Base-by-base conservation (phyloP, 2,113 vertebrate genomes). In the Hymenochirus boettgeri region DNA sequence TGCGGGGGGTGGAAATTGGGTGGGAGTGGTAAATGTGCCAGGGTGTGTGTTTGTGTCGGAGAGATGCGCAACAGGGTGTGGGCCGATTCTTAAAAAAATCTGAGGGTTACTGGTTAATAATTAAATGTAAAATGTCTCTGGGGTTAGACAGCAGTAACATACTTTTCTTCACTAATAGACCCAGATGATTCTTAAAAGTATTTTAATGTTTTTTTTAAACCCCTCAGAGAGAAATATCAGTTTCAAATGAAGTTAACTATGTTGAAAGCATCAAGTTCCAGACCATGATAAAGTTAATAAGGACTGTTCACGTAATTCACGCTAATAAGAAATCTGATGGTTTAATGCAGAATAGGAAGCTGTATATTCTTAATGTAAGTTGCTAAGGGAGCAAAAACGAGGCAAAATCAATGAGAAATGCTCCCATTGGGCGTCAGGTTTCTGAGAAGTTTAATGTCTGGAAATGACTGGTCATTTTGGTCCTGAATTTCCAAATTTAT, bases 161-260 rank as follows among this genome's bases (percentile, higher is more conserved):
- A 29, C 17, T 19, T 27, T 60, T 47, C 42, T 46, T 47, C 57
- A 47, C 39, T 46, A n/a, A 24, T 13, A 27, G 15, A 29, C 19
- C 39, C 24, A 9, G 33, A n/a, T 29, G n/a, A 18, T 24, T 19
- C 39, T 27, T 45, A 59, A 27, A 46, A 26, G 22, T 6, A 22
- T 33, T 15, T 45, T 25, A 19, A 60, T 21, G 3, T 26, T 50
- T 15, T 50, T 59, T 12, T n/a, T 15, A 33, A 62, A 51, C 27
- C 48, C 37, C 35, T 27, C 17, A 23, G 47, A 51, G 52, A 37
- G 60, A 62, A 59, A 37, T 33, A 25, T 53, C 50, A 25, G 24
- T 26, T 53, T 53, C 24, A 24, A 53, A 24, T 53, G 22, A 24
- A 53, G 23, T 25, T 26, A 29, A 35, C 10, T 35, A 51, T 22